phyloP scores from a whole-genome alignment of 2,797 vertebrate genomes.

The Acipenser transmontanus region DNA sequence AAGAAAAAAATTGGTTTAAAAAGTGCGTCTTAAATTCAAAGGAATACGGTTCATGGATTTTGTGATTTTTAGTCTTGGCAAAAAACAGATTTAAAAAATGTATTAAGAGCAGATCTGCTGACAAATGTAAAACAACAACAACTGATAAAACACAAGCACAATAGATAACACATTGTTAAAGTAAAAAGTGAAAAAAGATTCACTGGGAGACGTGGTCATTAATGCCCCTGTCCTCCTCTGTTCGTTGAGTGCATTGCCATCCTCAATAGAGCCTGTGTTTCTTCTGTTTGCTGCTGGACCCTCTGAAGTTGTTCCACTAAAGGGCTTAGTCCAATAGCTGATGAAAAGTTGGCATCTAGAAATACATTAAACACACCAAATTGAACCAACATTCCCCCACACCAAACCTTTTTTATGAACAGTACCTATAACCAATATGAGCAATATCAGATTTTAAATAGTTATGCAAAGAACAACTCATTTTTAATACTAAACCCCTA shows the following conservation, averaged over 20 bases:
- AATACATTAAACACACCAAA: background rate
- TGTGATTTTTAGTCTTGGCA: no score
- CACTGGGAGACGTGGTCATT: background rate
- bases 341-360: constrained; percentile 40
- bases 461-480: background rate
- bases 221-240: background rate
- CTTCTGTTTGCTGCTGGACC: constrained; percentile 37
- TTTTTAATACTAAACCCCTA: background rate
- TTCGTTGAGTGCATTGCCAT: constrained; percentile 17
- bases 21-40: no score
- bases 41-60: no score
- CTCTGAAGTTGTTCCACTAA: constrained; percentile 34
- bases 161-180: constrained; percentile 1
- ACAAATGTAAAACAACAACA: constrained; percentile 37
- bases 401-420: background rate
- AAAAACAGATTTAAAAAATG: constrained; percentile 25
- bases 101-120: constrained; percentile 45
- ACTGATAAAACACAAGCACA: constrained; percentile 12
- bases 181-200: background rate
- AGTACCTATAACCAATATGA: background rate
- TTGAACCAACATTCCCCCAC: background rate
- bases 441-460: no score
- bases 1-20: no score
- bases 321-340: constrained; percentile 24
- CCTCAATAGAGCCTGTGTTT: constrained; percentile 36